Conservation (phyloP, 2,113 vertebrate genomes). For the Oncorhynchus clarkii region DNA sequence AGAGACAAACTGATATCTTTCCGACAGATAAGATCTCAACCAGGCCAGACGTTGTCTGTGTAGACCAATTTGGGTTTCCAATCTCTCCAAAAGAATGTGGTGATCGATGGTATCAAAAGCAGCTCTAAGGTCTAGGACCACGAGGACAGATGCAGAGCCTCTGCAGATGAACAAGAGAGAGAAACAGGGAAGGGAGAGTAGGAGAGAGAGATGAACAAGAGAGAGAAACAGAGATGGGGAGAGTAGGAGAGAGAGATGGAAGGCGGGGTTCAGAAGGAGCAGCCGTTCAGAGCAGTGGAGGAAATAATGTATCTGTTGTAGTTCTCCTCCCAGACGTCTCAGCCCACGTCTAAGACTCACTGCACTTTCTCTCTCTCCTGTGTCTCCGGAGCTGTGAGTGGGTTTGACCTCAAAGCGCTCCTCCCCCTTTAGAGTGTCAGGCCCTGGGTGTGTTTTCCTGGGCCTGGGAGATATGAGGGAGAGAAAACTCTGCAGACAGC, state of each 20-base stretch:
- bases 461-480: slow-evolving; percentile 57
- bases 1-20: no score
- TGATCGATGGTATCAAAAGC: no score
- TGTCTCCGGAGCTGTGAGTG: slow-evolving; percentile 39
- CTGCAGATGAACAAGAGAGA: no score
- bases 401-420: slow-evolving; percentile 72
- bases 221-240: not conserved
- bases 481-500: slow-evolving; percentile 67
- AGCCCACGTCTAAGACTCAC: slow-evolving; percentile 28
- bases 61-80: no score
- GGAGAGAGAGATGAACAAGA: not conserved
- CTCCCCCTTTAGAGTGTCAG: slow-evolving; percentile 65
- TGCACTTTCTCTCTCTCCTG: not conserved
- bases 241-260: not conserved
- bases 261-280: not conserved
- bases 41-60: no score
- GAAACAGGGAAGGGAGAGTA: no score
- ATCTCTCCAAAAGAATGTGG: no score
- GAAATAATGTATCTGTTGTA: slow-evolving; percentile 62
- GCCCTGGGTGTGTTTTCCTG: slow-evolving; percentile 57
- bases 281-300: slow-evolving; percentile 16
- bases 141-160: no score
- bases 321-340: slow-evolving; percentile 31
- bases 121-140: slow-evolving; percentile 11
- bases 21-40: no score